Conservation (phyloP, 1,140 invertebrate genomes). For the Scaptodrosophila lebanonensis region DNA sequence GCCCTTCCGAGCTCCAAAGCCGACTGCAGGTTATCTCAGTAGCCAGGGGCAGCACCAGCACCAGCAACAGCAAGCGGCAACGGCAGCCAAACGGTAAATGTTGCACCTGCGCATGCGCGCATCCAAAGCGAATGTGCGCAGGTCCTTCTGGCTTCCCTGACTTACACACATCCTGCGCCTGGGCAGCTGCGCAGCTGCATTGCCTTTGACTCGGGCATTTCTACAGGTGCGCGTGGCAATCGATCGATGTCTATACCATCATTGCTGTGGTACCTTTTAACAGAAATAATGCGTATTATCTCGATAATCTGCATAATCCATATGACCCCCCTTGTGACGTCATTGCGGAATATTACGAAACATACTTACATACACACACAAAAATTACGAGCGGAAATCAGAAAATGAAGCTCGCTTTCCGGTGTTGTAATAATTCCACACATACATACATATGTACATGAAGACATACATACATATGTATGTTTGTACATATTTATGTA, state of each 20-base stretch:
- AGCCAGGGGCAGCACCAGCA: no score
- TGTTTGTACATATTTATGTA: no score
- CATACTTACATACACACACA: conserved; percentile 35
- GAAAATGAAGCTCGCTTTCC: conserved; percentile 68
- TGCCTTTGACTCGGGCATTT: neutral
- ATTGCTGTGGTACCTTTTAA: no score
- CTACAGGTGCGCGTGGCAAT: conserved; percentile 60
- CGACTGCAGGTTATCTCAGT: no score
- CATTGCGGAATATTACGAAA: conserved; percentile 54
- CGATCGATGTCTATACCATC: no score
- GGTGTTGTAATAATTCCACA: conserved; percentile 9
- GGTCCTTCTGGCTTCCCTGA: conserved; percentile 11
- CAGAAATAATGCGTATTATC: no score
- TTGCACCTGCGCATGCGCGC: conserved; percentile 49
- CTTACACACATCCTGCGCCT: conserved; percentile 39
- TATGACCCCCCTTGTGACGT: conserved; percentile 23
- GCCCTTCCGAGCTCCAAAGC: no score
- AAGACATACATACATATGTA: no score
- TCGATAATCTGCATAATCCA: conserved; percentile 32
- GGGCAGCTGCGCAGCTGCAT: conserved; percentile 32
- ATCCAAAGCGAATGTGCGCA: neutral
- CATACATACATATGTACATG: neutral
- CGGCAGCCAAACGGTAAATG: conserved; percentile 69
- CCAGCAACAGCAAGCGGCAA: no score
- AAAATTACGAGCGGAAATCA: conserved; percentile 61